Base-by-base conservation (phyloP, 1,140 invertebrate species). In the Drosophila ironensis region DNA sequence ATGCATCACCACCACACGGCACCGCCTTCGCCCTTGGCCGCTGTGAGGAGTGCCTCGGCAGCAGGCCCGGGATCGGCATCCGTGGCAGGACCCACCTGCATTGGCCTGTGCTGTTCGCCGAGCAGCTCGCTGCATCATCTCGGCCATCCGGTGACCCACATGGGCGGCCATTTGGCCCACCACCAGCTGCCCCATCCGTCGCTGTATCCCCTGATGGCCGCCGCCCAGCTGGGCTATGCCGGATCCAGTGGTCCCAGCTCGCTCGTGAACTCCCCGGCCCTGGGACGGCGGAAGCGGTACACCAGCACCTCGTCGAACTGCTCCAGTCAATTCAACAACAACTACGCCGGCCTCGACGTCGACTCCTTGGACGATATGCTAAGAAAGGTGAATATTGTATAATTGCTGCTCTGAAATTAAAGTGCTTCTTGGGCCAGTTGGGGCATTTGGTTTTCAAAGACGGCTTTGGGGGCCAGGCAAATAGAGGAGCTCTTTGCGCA, bases 321-420 rank as follows among this genome's bases (percentile, higher is more conserved):
- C 88, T 90, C 88, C 52, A 90, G 88, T 63, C 91, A 91, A 57
- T 91, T 91, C 47, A 93, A 93, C 68, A 93, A 92, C 90, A 93
- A 93, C 91, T 94, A 94, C 90, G 92, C 93, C 89, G 92, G 93
- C 89, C 92, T 94, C 91, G 94, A 95, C 91, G 95, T 95, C 92
- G 94, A 95, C 87, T 95, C 94, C 68, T 91, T 95, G 71, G 94
- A 95, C 90, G 94, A 95, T 91, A 95, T 95, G 94, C 92, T 95
- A 88, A 93, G 94, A 89, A 95, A 95, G 94, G 94, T 95, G 92
- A 92, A 60, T 19, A 12, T 19, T 7, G 2, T 17, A 1, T 6
- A 1, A 8, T 24, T 12, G n/a, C n/a, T n/a, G n/a, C n/a, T n/a
- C n/a, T n/a, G n/a, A n/a, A n/a, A n/a, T n/a, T n/a, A n/a, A n/a